Conservation (phyloP, 2,888 invertebrate species). For the Anthrax anthrax region DNA sequence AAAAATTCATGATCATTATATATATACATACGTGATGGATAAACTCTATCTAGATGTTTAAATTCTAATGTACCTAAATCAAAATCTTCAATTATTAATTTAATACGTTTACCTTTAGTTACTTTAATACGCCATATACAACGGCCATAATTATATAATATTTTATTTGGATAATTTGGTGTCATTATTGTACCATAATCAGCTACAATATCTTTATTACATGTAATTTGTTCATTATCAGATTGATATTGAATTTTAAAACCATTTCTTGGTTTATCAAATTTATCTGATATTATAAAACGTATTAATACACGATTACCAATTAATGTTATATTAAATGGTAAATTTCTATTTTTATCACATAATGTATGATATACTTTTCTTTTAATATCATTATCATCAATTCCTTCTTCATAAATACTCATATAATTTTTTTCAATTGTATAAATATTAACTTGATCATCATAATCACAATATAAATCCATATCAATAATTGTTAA, state of each 20-base stretch:
- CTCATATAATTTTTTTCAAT: too few relatives aligned
- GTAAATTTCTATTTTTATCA: conserved; percentile 28
- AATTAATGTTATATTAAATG: conserved; percentile 25
- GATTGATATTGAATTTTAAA: conserved; percentile 47
- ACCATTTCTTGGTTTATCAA: conserved; percentile 36
- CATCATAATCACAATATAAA: conserved; percentile 26
- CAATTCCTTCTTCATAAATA: neutral
- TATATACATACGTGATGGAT: neutral
- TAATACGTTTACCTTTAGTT: conserved; percentile 46
- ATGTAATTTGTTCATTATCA: conserved; percentile 25
- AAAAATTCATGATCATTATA: neutral
- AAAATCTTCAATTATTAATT: conserved; percentile 44
- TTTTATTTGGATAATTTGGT: conserved; percentile 52
- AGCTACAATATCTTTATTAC: conserved; percentile 20
- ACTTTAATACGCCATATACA: conserved; percentile 56
- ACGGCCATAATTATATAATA: conserved; percentile 29
- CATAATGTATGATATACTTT: conserved; percentile 21
- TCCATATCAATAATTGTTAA: conserved; percentile 36
- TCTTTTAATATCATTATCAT: neutral
- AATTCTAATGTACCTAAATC: conserved; percentile 16
- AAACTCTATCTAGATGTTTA: neutral
- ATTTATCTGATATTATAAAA: conserved; percentile 36
- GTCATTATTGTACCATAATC: conserved; percentile 51
- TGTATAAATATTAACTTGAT: conserved; percentile 30
- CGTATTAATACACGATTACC: conserved; percentile 38